Evolutionary conservation across 2,113 vertebrate genomes (phyloP).

Genomic region (Fregata magnificens): DNA sequence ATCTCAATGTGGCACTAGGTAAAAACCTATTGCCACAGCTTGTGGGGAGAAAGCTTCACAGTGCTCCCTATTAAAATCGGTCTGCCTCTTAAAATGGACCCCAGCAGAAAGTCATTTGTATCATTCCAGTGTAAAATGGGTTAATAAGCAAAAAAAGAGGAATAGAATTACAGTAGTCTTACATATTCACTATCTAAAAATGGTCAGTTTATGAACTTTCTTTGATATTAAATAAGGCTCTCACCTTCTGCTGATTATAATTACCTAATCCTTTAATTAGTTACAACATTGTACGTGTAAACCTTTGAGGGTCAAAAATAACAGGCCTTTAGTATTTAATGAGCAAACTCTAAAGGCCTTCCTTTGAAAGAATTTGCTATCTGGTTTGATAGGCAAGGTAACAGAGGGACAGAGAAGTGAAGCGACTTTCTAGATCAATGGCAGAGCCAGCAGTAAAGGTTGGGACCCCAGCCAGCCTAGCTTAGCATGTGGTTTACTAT

Average conservation of each 20-base stretch:
- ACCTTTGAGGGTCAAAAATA: background rate
- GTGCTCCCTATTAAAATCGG: background rate
- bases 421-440: background rate
- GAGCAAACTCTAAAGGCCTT: background rate
- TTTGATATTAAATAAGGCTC: background rate
- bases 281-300: background rate
- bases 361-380: background rate
- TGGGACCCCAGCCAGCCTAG: background rate
- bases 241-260: background rate
- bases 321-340: background rate
- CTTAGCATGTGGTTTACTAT: accelerated
- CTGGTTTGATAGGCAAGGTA: background rate
- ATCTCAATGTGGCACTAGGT: background rate
- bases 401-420: background rate
- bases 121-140: background rate
- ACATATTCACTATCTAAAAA: background rate
- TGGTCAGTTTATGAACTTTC: background rate
- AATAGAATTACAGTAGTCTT: background rate
- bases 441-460: background rate
- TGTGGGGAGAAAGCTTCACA: background rate
- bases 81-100: background rate
- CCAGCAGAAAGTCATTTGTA: background rate
- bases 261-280: background rate
- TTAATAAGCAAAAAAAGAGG: background rate
- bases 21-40: background rate